These are phyloP conservation scores for Drosophila melanocephala DNA, from an alignment of 2,888 invertebrate genomes.

Conservation along the genomic window DNA sequence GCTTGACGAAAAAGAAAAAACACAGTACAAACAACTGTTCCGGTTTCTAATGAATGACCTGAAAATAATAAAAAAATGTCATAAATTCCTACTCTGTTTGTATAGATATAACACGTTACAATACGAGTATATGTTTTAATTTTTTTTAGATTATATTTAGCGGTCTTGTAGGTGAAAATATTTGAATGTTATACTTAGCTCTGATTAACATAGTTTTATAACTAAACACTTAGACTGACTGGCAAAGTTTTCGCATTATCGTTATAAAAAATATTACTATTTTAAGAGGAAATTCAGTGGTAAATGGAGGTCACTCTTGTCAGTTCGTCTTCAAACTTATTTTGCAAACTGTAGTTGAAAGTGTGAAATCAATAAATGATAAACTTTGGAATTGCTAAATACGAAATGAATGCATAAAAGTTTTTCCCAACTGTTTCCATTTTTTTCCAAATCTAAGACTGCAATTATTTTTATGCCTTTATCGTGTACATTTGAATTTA, in stretches of 20 bases:
- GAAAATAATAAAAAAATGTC: constrained; percentile 3
- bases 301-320: neutral
- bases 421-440: neutral
- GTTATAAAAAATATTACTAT: neutral
- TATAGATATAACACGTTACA: constrained; percentile 5
- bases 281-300: neutral
- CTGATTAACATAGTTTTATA: neutral
- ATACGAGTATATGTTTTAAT: neutral
- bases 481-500: constrained; percentile 10
- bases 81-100: constrained; percentile 19
- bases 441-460: neutral
- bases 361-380: neutral
- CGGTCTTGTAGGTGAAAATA: neutral
- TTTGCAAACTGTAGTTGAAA: neutral
- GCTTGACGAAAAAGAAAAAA: constrained; percentile 34
- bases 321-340: neutral
- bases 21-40: constrained; percentile 24
- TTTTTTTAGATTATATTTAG: neutral
- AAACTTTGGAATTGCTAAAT: neutral
- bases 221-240: neutral
- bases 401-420: neutral
- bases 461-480: constrained; percentile 10
- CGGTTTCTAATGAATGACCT: constrained; percentile 10
- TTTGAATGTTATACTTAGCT: neutral
- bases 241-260: neutral